phyloP scores from a whole-genome alignment of 2,113 vertebrate genomes.

The Tychaedon coryphoeus region DNA sequence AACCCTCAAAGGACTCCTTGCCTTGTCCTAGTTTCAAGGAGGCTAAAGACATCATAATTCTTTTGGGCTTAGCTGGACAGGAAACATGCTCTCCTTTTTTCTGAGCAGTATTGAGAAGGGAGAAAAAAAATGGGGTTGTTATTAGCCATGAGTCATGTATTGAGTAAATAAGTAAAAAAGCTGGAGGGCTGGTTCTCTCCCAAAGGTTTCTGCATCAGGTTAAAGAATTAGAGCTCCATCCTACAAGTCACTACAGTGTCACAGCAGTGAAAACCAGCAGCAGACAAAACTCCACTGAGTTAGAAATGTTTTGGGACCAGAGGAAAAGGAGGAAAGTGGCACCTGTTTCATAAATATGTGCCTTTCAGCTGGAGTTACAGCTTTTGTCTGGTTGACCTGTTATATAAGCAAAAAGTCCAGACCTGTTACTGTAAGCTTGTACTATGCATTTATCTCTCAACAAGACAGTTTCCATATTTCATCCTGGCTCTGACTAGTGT shows the following conservation, averaged over 20 bases:
- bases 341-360: not conserved
- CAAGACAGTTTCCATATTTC: not conserved
- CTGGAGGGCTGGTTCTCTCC: not conserved
- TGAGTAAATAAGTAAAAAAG: not conserved
- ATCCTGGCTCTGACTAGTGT: not conserved
- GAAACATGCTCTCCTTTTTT: not conserved
- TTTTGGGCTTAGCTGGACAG: not conserved
- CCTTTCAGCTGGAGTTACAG: not conserved
- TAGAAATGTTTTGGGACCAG: not conserved
- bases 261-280: not conserved
- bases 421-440: not conserved
- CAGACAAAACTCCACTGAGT: not conserved
- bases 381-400: not conserved
- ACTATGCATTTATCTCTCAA: not conserved
- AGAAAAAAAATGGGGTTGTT: not conserved
- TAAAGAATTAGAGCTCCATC: not conserved
- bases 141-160: rapidly evolving
- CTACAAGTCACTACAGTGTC: not conserved
- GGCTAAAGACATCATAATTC: not conserved
- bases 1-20: not conserved
- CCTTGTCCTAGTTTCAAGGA: not conserved
- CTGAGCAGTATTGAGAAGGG: not conserved
- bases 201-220: not conserved
- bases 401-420: slow-evolving; percentile 6
- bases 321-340: not conserved